phyloP scores from a whole-genome alignment of 2,113 vertebrate genomes.

The Erythrocercus mccallii region DNA sequence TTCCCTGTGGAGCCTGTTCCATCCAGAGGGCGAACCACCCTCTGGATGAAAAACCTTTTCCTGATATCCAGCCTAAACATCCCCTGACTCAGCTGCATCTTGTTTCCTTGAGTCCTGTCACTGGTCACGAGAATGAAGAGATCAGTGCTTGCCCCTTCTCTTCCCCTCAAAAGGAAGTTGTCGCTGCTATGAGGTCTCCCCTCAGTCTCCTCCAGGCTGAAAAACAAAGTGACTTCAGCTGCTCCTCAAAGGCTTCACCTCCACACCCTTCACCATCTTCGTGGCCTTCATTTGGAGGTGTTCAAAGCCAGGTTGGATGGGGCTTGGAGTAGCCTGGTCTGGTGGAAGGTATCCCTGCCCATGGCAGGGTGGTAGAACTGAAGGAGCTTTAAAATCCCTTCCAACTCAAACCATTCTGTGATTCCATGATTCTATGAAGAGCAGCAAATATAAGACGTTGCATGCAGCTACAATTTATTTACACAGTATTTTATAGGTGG shows the following conservation, averaged over 20 bases:
- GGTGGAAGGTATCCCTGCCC: background rate
- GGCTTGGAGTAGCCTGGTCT: background rate
- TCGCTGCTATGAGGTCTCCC: background rate
- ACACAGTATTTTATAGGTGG: background rate
- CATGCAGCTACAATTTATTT: background rate
- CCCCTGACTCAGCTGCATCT: background rate
- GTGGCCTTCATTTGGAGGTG: background rate
- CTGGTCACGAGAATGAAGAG: background rate
- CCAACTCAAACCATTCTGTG: background rate
- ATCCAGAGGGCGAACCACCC: background rate
- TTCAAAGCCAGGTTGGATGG: background rate
- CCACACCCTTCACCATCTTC: background rate
- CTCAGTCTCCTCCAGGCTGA: background rate
- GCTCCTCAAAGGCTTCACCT: background rate
- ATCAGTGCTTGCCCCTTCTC: background rate
- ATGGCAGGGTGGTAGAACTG: background rate
- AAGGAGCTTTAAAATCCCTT: background rate
- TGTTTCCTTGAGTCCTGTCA: background rate
- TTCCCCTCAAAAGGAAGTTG: rapidly evolving
- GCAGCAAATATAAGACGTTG: background rate
- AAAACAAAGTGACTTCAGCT: background rate
- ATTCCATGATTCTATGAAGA: background rate
- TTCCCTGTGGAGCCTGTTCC: background rate
- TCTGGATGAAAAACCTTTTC: background rate
- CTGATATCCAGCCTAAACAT: background rate